Conservation (phyloP, 2,888 invertebrate genomes). For the Stenoptilia bipunctidactyla region DNA sequence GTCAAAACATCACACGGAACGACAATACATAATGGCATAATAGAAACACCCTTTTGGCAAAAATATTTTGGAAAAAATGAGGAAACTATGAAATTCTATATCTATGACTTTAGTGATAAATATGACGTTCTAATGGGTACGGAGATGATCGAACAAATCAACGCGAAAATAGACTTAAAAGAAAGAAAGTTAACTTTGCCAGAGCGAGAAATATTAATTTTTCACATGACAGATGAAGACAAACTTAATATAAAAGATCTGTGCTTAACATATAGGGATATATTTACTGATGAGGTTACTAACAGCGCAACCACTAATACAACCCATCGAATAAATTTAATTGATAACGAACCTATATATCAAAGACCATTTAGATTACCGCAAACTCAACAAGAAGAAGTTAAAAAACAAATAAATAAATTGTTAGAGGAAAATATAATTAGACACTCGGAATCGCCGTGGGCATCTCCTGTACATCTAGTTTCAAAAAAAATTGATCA, state of each 20-base stretch:
- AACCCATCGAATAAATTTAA: conserved; percentile 6
- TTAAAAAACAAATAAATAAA: conserved; percentile 2
- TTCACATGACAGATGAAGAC: conserved; percentile 8
- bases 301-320: neutral
- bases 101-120: no score
- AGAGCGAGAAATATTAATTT: conserved; percentile 3
- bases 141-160: conserved; percentile 8
- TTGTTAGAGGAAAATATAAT: conserved; percentile 1
- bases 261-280: conserved; percentile 8
- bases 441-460: neutral
- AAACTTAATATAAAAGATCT: conserved; percentile 5
- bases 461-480: conserved; percentile 2
- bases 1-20: no score
- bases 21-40: no score
- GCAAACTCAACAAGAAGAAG: conserved; percentile 3
- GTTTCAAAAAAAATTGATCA: conserved; percentile 9
- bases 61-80: no score
- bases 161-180: conserved; percentile 3
- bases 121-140: conserved; percentile 12
- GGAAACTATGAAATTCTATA: no score
- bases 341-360: conserved; percentile 1
- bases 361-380: conserved; percentile 6
- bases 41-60: no score
- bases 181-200: conserved; percentile 3
- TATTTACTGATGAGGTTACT: conserved; percentile 10